A percentile compares a stretch with the other conserved stretches of the same genome.
Conservation (phyloP, 2,113 vertebrate genomes). For the Litocranius walleri region DNA sequence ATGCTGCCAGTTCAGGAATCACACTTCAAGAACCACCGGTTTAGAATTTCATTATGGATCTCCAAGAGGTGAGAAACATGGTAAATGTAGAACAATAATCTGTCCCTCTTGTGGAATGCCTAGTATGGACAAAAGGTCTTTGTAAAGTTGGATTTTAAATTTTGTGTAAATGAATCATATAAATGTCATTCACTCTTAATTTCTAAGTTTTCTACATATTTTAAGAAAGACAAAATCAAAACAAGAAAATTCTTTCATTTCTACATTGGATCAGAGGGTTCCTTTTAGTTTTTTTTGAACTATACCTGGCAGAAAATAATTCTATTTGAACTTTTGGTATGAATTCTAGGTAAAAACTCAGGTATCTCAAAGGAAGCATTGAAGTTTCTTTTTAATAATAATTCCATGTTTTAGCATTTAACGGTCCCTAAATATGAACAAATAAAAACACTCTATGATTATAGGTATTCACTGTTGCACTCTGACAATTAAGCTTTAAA, state of each 20-base stretch:
- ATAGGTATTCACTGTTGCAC: neutral
- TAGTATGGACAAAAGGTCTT: neutral
- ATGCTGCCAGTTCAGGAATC: neutral
- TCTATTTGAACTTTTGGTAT: neutral
- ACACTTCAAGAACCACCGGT: neutral
- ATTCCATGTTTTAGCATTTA: neutral
- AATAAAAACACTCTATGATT: neutral
- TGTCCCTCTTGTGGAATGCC: neutral
- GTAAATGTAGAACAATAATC: rapidly evolving
- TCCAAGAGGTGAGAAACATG: neutral
- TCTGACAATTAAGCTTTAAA: neutral
- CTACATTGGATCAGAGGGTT: neutral
- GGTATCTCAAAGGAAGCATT: neutral
- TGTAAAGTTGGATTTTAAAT: neutral
- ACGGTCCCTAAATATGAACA: neutral
- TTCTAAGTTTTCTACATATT: neutral
- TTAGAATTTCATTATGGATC: neutral
- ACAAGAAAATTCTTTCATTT: neutral
- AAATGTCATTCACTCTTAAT: neutral
- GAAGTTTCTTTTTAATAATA: neutral
- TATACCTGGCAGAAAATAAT: neutral
- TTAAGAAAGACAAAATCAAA: neutral
- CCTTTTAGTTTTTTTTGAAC: neutral
- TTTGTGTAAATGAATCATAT: neutral
- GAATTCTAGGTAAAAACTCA: neutral